phyloP scores from a whole-genome alignment of 2,797 vertebrate genomes.

The Holocentrus rufus region DNA sequence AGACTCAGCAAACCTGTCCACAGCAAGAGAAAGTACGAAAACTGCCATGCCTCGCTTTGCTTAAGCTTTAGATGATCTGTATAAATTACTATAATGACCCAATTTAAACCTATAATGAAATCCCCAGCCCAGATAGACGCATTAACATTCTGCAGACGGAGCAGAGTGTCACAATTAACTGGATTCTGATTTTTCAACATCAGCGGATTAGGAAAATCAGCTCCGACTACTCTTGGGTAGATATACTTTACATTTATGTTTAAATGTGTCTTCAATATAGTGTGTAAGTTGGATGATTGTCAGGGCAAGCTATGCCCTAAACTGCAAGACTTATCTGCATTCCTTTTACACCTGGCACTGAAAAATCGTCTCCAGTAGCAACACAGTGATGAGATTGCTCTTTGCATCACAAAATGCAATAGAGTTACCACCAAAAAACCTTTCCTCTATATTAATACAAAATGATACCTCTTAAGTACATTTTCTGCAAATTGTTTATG shows the following conservation, averaged over 20 bases:
- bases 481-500: no score
- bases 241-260: neutral
- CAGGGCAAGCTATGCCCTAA: no score
- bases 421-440: no score
- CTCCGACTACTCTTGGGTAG: neutral
- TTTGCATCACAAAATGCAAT: no score
- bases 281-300: neutral
- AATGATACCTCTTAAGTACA: no score
- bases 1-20: conserved; percentile 89
- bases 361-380: no score
- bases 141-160: neutral
- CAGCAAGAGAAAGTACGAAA: conserved; percentile 16
- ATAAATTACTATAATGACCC: neutral
- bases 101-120: neutral
- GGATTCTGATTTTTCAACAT: neutral
- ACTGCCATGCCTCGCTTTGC: neutral
- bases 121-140: neutral
- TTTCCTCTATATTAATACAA: no score
- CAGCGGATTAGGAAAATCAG: neutral
- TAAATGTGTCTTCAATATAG: neutral
- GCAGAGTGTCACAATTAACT: neutral
- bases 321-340: no score
- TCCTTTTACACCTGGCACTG: no score
- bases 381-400: no score
- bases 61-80: neutral